Percentiles rank a stretch among this genome's conserved stretches.
phyloP scores from a whole-genome alignment of 1,140 invertebrate genomes.

The Camponotus floridanus region DNA sequence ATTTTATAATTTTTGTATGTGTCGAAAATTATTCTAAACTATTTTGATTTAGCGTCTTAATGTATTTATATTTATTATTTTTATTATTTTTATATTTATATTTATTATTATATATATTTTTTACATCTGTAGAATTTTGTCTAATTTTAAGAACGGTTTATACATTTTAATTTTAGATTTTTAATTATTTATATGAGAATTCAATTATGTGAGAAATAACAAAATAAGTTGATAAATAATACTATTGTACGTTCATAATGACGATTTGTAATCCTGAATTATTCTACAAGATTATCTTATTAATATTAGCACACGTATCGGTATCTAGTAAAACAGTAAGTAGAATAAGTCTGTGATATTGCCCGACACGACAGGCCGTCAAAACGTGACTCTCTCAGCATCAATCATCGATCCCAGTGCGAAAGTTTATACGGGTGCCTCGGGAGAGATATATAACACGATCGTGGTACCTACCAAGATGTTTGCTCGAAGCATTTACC shows the following conservation, averaged over 20 bases:
- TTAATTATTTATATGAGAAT: neutral
- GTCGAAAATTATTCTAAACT: neutral
- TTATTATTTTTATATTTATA: no score
- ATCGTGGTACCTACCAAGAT: conserved; percentile 37
- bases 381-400: conserved; percentile 61
- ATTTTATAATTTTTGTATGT: neutral
- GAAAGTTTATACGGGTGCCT: conserved; percentile 46
- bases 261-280: conserved; percentile 1
- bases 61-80: neutral
- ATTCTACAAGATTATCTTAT: neutral
- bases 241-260: neutral
- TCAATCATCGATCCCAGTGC: conserved; percentile 66
- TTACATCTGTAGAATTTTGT: neutral
- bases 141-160: neutral
- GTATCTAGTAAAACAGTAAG: conserved; percentile 17
- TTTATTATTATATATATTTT: neutral
- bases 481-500: conserved; percentile 63
- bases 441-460: conserved; percentile 48
- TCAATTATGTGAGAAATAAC: no score
- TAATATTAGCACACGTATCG: conserved; percentile 18
- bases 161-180: neutral
- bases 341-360: conserved; percentile 39
- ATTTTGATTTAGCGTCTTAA: neutral
- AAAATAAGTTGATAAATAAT: neutral
- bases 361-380: conserved; percentile 54